Evolutionary conservation across 1,140 invertebrate genomes (phyloP), one percentile per base, ranked within the genome.

Genomic region (Lineus longissimus): DNA sequence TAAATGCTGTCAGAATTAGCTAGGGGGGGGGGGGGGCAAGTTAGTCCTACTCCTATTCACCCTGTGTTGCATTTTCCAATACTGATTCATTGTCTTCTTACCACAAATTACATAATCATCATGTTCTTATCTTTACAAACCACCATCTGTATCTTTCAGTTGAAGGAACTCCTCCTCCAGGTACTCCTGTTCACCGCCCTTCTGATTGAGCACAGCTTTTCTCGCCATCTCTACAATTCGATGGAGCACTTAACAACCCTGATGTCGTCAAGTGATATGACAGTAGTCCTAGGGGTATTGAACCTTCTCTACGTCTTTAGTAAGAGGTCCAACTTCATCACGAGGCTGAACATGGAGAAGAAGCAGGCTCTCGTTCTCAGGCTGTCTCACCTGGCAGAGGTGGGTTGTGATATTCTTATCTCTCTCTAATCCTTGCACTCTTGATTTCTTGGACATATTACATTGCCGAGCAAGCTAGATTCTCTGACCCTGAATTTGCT

Each of bases 231-330:
- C 65, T 95, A 95, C 84, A 93, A 91, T 81, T 94, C 92, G 41
- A 92, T 94, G 87, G 92, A 94, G 77, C 90, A 94, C 76, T 80
- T 95, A 59, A 89, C 91, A 19, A 86, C 88, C n/a, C 81, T 95
- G 59, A 79, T 95, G 66, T 87, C 89, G 51, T 93, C 92, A 36
- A 90, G 89, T 82, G 90, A 93, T 76, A 91, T 94, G 88, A 87
- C 90, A 66, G 87, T 93, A 65, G 90, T 94, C n/a, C 83, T 94
- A 59, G 90, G 87, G 70, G 92, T 94, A 47, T 84, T 94, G 55
- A 92, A 93, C 81, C 84, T 94, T 63, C 85, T 95, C 7, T 95
- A 93, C 80, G 93, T 94, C 85, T 95, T 95, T 72, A 94, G 91
- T 70, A 95, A 95, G 85, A 85, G 92, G 66, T 93, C 91, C 77